Evolutionary conservation across 2,888 invertebrate genomes (phyloP), one percentile per base, ranked within the genome.

Genomic region (Baronia brevicornis): DNA sequence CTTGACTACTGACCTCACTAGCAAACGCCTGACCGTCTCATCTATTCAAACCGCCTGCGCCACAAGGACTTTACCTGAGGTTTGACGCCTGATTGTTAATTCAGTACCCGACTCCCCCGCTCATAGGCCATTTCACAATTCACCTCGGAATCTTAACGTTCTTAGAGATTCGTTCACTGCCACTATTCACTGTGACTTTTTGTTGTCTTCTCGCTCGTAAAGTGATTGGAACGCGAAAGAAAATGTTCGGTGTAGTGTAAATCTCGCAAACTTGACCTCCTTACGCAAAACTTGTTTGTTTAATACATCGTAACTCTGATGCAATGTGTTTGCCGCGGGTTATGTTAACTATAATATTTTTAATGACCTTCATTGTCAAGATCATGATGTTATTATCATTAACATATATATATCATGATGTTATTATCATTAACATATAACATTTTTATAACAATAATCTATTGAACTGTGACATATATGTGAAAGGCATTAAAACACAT

Each of bases 211-310:
- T 8, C 4, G 19, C 24, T 17, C 19, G 9, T 34, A 17, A 12
- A 22, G 17, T 8, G 26, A 13, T 17, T 7, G 8, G 20, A 30
- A 26, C 25, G 25, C 11, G 12, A 28, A 9, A 25, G 11, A 21
- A 14, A 28, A 28, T 11, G 12, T 8, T 34, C 9, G 30, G 9
- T 13, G 17, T 37, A 33, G 33, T 31, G 35, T 29, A 38, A 28
- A 48, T 55, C 54, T 57, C 57, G 60, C 65, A 71, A 75, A 75
- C 75, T 75, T 77, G 74, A 72, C 75, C 74, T 60, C 69, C 61
- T 74, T 74, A 58, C 37, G 41, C 41, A 48, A 54, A 70, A 68
- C 63, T 60, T 56, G 68, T 70, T 69, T 60, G 49, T 50, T 60
- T 64, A 64, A 44, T n/a, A 47, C 34, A 44, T 58, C n/a, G 59